phyloP scores from a whole-genome alignment of 2,888 invertebrate species.

The Hydrotaea diabolus region DNA sequence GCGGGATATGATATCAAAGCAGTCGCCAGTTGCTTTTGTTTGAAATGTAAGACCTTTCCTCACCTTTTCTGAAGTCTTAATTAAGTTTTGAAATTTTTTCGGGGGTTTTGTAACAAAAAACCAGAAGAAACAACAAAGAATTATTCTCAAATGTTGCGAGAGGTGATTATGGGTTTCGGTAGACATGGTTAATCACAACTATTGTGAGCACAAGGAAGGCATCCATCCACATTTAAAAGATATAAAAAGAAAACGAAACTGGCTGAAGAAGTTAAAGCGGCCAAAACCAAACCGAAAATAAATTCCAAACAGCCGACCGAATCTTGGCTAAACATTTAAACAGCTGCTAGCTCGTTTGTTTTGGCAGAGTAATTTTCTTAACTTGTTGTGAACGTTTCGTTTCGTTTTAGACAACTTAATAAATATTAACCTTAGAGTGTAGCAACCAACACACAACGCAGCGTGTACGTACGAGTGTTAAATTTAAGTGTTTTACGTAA shows the following conservation, averaged over 20 bases:
- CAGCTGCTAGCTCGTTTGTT: background rate
- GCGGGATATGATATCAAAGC: background rate
- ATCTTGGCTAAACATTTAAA: background rate
- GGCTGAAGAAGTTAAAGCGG: background rate
- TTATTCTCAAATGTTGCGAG: background rate
- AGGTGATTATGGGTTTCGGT: background rate
- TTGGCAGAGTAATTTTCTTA: constrained; percentile 38
- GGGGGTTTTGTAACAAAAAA: background rate
- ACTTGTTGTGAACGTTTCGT: constrained; percentile 25
- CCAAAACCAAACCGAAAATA: background rate
- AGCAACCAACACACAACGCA: too few relatives aligned
- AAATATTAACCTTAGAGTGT: constrained; percentile 57
- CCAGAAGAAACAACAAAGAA: background rate
- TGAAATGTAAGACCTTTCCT: constrained; percentile 11
- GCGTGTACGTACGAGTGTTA: background rate
- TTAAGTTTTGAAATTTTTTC: background rate
- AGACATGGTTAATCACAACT: background rate
- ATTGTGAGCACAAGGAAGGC: background rate
- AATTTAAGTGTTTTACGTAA: background rate
- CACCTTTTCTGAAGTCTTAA: background rate
- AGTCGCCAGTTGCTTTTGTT: background rate
- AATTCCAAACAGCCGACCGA: background rate
- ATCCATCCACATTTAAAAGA: background rate
- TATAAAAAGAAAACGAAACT: too few relatives aligned
- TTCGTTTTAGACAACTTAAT: constrained; percentile 63